Evolutionary conservation across 2,888 invertebrate genomes (phyloP).

Genomic region (Scaptomyza polygonia): DNA sequence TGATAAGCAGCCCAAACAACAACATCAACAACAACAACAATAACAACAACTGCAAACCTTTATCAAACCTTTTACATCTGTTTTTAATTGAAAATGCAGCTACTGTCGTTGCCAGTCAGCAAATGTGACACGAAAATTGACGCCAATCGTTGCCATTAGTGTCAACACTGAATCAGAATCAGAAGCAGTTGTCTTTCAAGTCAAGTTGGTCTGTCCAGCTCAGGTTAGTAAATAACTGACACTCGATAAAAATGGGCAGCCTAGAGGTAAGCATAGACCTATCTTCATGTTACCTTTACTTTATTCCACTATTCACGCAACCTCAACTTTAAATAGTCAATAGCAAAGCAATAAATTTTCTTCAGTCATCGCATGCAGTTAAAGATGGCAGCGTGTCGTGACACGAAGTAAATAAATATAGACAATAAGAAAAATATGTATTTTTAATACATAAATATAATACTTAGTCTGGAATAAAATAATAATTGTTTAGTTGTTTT

Average conservation of each 20-base stretch:
- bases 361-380: conserved; percentile 43
- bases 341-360: conserved; percentile 71
- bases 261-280: neutral
- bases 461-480: no score
- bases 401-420: conserved; percentile 2
- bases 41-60: conserved; percentile 37
- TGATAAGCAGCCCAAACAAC: conserved; percentile 39
- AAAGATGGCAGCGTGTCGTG: conserved; percentile 11
- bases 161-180: conserved; percentile 66
- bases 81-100: conserved; percentile 83
- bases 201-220: conserved; percentile 42
- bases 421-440: no score
- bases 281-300: neutral
- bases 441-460: no score
- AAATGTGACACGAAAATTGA: conserved; percentile 76
- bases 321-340: conserved; percentile 69
- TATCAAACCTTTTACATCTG: conserved; percentile 81
- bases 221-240: conserved; percentile 36
- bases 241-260: conserved; percentile 57
- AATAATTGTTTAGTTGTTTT: neutral
- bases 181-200: conserved; percentile 5
- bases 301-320: neutral
- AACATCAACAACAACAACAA: conserved; percentile 22
- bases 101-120: conserved; percentile 66
- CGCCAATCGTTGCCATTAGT: conserved; percentile 80